Conservation (phyloP, 2,797 vertebrate species). For the Helicolenus hilgendorfi region DNA sequence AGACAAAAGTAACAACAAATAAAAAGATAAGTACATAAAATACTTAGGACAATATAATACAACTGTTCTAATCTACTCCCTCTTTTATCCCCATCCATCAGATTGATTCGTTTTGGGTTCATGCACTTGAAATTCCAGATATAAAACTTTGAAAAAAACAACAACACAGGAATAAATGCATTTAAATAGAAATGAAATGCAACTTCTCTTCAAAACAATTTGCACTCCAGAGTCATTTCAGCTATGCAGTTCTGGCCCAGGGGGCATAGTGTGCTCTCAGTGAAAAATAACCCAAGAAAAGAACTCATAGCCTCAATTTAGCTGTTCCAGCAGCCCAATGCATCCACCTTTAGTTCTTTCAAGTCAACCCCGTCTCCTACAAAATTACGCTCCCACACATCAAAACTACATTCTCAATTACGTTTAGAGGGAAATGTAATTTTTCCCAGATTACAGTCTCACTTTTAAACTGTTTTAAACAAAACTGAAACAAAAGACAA, state of each 20-base stretch:
- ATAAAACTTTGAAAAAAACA: neutral
- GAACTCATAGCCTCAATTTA: neutral
- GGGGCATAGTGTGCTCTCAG: constrained; percentile 3
- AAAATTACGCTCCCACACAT: neutral
- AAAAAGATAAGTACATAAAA: neutral
- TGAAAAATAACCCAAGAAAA: constrained; percentile 31
- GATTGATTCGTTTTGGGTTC: neutral
- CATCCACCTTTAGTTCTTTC: neutral
- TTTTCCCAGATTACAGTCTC: neutral
- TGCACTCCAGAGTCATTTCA: constrained; percentile 40
- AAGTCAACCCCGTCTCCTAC: neutral
- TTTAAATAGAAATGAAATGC: constrained; percentile 33
- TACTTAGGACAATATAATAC: neutral
- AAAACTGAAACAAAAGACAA: neutral
- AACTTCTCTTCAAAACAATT: constrained; percentile 35
- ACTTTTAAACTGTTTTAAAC: neutral
- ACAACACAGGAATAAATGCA: constrained; percentile 4
- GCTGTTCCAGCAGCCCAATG: neutral
- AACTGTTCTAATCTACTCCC: neutral
- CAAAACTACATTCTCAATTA: neutral
- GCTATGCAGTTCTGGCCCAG: neutral
- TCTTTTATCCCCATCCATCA: neutral
- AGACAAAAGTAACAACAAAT: neutral
- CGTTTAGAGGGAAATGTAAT: neutral
- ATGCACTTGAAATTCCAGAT: neutral